Evolutionary conservation across 1,140 invertebrate genomes (phyloP).

Genomic region (Drosophila oshimai): DNA sequence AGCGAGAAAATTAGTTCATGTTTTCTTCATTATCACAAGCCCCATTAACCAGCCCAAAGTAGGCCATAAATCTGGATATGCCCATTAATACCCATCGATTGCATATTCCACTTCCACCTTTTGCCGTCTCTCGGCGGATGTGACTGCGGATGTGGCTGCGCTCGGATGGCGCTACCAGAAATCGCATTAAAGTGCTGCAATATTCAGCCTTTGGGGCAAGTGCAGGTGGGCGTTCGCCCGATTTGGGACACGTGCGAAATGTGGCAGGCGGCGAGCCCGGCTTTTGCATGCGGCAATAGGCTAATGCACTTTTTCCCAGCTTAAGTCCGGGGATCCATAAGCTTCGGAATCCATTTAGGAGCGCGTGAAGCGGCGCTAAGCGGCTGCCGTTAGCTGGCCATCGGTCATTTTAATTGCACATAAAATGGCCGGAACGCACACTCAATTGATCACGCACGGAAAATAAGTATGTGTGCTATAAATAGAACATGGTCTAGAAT

Average conservation of each 20-base stretch:
- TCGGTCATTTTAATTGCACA: constrained; percentile 71
- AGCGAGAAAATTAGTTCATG: background rate
- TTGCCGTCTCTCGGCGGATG: constrained; percentile 26
- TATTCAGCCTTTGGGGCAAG: constrained; percentile 35
- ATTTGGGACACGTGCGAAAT: constrained; percentile 18
- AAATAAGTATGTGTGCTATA: constrained; percentile 1
- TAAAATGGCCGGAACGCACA: constrained; percentile 42
- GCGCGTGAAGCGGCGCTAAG: constrained; percentile 17
- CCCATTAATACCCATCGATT: constrained; percentile 15
- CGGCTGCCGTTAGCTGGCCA: constrained; percentile 24
- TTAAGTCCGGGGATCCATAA: constrained; percentile 19
- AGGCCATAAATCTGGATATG: constrained; percentile 22
- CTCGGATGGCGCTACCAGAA: constrained; percentile 28
- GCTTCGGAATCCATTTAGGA: constrained; percentile 15
- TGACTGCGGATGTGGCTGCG: constrained; percentile 54
- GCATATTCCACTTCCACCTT: background rate
- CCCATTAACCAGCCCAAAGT: background rate
- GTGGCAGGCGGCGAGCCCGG: background rate
- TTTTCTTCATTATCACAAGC: background rate
- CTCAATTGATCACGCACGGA: constrained; percentile 27
- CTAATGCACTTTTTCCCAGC: constrained; percentile 50
- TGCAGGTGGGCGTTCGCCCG: too few relatives aligned
- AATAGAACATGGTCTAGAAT: constrained; percentile 4
- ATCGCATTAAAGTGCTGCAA: constrained; percentile 48
- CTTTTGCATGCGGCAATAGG: constrained; percentile 23